phyloP scores from a whole-genome alignment of 2,888 invertebrate genomes.

The Hermaeophaga mercurialis region DNA sequence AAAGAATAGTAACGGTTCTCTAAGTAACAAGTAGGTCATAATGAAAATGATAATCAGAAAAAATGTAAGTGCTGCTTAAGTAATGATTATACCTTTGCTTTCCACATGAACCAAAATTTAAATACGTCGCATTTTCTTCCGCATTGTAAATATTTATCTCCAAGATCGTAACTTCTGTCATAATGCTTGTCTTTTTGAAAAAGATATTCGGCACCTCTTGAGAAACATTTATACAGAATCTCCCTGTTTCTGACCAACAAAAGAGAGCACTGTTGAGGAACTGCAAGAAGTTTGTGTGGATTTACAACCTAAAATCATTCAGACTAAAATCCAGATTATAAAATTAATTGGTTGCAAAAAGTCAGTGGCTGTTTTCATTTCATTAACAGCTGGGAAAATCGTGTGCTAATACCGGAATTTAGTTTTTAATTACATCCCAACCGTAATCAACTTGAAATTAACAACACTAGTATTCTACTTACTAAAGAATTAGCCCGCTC shows the following conservation, averaged over 20 bases:
- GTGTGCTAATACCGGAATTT: neutral
- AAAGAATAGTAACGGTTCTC: too few relatives aligned
- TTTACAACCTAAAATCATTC: conserved; percentile 53
- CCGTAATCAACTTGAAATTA: conserved; percentile 8
- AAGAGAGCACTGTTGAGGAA: conserved; percentile 64
- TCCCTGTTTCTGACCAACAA: conserved; percentile 56
- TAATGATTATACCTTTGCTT: conserved; percentile 69
- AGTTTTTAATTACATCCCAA: conserved; percentile 2
- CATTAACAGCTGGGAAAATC: neutral
- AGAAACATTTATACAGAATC: conserved; percentile 58
- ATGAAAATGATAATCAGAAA: too few relatives aligned
- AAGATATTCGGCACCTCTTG: conserved; percentile 61
- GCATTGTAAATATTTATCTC: conserved; percentile 71
- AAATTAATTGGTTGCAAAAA: too few relatives aligned
- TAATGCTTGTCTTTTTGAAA: conserved; percentile 65
- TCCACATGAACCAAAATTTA: conserved; percentile 76
- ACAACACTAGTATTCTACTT: conserved; percentile 38
- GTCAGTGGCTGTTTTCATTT: too few relatives aligned
- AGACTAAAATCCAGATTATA: too few relatives aligned
- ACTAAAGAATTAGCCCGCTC: conserved; percentile 64
- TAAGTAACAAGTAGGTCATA: too few relatives aligned
- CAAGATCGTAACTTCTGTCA: conserved; percentile 59
- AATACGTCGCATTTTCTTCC: conserved; percentile 72
- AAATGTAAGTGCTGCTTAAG: too few relatives aligned
- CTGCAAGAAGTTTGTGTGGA: conserved; percentile 67